A percentile compares a stretch with the other conserved stretches of the same genome.
Evolutionary conservation across 2,888 invertebrate genomes (phyloP).

Genomic region (Agonopterix heracliana): DNA sequence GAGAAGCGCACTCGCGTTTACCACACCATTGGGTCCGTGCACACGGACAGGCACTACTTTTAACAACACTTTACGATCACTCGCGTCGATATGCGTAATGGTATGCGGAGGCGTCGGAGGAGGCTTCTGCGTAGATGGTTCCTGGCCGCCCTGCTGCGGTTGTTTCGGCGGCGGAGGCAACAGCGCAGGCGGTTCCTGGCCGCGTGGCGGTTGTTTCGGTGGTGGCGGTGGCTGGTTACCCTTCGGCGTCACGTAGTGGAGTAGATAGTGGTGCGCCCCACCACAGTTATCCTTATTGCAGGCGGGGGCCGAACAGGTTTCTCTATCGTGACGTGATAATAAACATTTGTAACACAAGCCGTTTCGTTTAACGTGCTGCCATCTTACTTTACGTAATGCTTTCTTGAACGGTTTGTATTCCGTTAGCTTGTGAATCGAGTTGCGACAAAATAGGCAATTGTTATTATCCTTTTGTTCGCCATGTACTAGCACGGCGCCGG

Average conservation of each 20-base stretch:
- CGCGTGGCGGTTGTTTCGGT: not conserved
- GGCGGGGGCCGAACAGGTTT: conserved; percentile 14
- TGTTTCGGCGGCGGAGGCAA: not conserved
- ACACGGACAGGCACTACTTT: conserved; percentile 7
- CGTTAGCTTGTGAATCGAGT: conserved; percentile 10
- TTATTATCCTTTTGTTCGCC: conserved; percentile 4
- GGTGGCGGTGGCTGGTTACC: not conserved
- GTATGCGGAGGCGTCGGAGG: not conserved
- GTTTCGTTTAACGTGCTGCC: conserved; percentile 11
- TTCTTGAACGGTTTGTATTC: conserved; percentile 17
- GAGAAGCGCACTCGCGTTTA: conserved; percentile 14
- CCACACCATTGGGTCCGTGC: conserved; percentile 8
- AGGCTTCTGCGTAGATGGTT: not conserved
- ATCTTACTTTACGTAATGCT: conserved; percentile 15
- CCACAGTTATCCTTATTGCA: conserved; percentile 16
- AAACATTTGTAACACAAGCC: conserved; percentile 7
- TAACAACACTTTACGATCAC: conserved; percentile 6
- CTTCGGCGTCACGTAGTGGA: conserved; percentile 5
- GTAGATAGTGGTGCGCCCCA: conserved; percentile 6
- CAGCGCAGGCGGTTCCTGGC: not conserved
- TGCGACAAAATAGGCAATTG: too few relatives aligned
- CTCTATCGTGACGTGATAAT: conserved; percentile 17
- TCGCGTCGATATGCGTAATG: not conserved
- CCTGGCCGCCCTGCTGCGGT: not conserved
- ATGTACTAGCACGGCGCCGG: not conserved